Evolutionary conservation across 2,797 vertebrate species (phyloP).

Genomic region (Pangasius mekongensis): DNA sequence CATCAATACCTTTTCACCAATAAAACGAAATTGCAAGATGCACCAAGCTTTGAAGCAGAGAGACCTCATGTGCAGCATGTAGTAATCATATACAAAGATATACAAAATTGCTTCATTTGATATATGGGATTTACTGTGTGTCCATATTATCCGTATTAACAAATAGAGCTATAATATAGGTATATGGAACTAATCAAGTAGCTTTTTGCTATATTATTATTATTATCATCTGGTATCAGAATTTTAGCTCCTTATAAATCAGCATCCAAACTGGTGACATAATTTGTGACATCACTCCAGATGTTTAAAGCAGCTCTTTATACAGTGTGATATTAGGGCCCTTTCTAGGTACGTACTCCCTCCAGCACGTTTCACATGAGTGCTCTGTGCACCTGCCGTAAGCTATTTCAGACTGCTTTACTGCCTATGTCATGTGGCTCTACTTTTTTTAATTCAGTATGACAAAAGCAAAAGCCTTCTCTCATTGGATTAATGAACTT

Average conservation of each 20-base stretch:
- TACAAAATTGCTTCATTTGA: neutral
- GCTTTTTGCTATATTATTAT: neutral
- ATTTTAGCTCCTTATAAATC: neutral
- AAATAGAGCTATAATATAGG: too few species aligned
- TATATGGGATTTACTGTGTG: neutral
- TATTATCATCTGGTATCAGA: neutral
- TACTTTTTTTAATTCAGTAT: neutral
- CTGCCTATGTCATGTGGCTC: neutral
- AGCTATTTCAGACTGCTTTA: neutral
- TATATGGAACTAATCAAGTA: neutral
- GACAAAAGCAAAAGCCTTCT: neutral
- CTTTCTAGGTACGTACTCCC: neutral
- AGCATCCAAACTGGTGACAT: neutral
- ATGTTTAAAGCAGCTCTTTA: neutral
- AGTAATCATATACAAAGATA: neutral
- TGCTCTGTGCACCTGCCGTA: neutral
- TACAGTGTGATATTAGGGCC: neutral
- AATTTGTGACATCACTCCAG: neutral
- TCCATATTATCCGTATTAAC: neutral
- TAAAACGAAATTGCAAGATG: neutral
- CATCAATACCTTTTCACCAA: neutral
- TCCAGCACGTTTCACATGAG: neutral
- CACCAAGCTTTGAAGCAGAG: neutral
- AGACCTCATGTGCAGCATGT: neutral
- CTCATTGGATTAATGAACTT: neutral